phyloP scores from a whole-genome alignment of 2,797 vertebrate genomes.

The Eidolon dupreanum region DNA sequence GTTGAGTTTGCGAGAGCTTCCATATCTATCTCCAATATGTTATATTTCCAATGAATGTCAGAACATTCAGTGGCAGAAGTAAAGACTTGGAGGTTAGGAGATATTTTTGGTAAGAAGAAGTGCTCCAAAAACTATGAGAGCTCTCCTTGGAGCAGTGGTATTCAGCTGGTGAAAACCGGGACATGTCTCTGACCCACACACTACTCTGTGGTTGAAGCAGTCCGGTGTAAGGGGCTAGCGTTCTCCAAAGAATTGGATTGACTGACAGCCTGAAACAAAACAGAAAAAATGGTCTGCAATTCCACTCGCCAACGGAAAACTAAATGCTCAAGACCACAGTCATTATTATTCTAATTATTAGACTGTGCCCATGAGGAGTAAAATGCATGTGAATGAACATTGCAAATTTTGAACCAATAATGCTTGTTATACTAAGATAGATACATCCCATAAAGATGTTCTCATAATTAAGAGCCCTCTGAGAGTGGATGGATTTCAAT shows the following conservation, averaged over 20 bases:
- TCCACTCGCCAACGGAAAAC: neutral
- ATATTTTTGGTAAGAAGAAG: neutral
- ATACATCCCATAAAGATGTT: neutral
- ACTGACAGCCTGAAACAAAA: neutral
- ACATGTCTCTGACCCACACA: neutral
- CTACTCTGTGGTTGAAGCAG: neutral
- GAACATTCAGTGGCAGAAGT: neutral
- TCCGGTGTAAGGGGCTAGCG: neutral
- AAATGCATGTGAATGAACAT: neutral
- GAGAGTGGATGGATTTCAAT: neutral
- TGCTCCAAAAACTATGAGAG: neutral
- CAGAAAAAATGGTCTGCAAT: neutral
- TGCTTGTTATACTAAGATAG: neutral
- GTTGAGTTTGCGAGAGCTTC: neutral
- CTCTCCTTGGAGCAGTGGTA: neutral
- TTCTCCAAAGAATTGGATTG: neutral
- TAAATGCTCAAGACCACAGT: neutral
- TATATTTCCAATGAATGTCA: neutral
- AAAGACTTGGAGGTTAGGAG: neutral
- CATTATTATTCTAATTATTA: neutral
- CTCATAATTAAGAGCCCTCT: neutral
- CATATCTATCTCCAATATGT: neutral
- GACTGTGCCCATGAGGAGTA: neutral
- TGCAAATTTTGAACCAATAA: neutral
- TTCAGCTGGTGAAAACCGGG: neutral